These are phyloP conservation scores for Drosophila takahashii DNA, from an alignment of 1,140 invertebrate genomes.

Conservation along the genomic window DNA sequence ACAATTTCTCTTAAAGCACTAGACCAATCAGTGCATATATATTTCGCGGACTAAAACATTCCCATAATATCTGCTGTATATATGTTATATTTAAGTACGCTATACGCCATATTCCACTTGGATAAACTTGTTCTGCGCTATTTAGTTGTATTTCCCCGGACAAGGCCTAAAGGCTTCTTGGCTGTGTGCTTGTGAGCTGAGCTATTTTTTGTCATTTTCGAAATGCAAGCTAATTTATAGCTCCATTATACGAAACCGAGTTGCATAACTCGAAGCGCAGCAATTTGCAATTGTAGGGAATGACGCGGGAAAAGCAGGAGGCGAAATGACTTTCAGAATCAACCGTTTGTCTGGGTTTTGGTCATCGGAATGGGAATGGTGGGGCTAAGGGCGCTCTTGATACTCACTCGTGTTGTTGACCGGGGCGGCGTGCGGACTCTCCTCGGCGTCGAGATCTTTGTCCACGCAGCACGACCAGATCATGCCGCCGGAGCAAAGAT, in stretches of 20 bases:
- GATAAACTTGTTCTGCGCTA: neutral
- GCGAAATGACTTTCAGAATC: slow-evolving; percentile 54
- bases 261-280: slow-evolving; percentile 76
- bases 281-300: slow-evolving; percentile 60
- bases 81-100: too few relatives aligned
- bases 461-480: slow-evolving; percentile 97
- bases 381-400: neutral
- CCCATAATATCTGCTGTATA: too few relatives aligned
- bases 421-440: slow-evolving; percentile 85
- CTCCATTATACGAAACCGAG: slow-evolving; percentile 67
- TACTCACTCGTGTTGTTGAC: slow-evolving; percentile 95
- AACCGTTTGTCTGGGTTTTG: slow-evolving; percentile 15
- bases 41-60: too few relatives aligned
- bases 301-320: slow-evolving; percentile 30
- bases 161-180: slow-evolving; percentile 13
- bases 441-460: slow-evolving; percentile 86
- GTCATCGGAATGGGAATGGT: neutral
- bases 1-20: too few relatives aligned
- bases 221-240: slow-evolving; percentile 82
- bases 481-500: slow-evolving; percentile 96
- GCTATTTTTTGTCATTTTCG: slow-evolving; percentile 83
- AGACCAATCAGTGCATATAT: too few relatives aligned
- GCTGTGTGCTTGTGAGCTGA: slow-evolving; percentile 28
- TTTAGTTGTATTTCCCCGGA: slow-evolving; percentile 6
- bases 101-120: neutral